Conservation (phyloP, 2,113 vertebrate species). For the Callipepla squamata region DNA sequence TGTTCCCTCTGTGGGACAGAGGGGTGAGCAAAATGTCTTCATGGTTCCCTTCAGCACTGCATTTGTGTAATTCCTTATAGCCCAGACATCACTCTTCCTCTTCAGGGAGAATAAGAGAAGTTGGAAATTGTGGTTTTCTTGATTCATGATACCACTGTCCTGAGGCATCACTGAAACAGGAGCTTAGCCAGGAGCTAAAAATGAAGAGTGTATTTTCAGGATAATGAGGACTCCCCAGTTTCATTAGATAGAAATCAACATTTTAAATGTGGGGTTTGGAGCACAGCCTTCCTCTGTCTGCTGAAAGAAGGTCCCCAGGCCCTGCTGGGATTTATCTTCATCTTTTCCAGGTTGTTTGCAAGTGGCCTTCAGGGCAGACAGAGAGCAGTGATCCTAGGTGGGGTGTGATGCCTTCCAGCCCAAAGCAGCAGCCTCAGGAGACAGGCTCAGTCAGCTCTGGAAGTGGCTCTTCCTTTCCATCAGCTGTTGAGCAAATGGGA, state of each 20-base stretch:
- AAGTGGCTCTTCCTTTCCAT: background rate
- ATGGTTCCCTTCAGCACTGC: background rate
- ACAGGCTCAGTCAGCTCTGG: background rate
- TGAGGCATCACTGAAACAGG: background rate
- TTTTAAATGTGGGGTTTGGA: background rate
- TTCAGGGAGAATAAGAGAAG: background rate
- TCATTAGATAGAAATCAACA: background rate
- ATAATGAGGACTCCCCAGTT: background rate
- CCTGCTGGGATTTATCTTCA: background rate
- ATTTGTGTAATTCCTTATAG: too few species aligned
- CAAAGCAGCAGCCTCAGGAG: background rate
- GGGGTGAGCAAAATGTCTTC: background rate
- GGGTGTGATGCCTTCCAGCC: background rate
- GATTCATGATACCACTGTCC: background rate
- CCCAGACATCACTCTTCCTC: background rate
- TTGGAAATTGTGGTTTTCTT: background rate
- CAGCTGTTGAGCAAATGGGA: rapidly evolving
- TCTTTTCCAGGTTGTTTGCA: background rate
- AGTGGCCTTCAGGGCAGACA: background rate
- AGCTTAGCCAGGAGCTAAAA: background rate
- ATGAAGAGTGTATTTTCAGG: background rate
- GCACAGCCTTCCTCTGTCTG: background rate
- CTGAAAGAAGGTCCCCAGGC: background rate
- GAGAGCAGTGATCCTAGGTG: background rate
- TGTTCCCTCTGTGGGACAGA: background rate